Base-by-base conservation (phyloP, 2,113 vertebrate genomes). In the Eolophus roseicapilla region DNA sequence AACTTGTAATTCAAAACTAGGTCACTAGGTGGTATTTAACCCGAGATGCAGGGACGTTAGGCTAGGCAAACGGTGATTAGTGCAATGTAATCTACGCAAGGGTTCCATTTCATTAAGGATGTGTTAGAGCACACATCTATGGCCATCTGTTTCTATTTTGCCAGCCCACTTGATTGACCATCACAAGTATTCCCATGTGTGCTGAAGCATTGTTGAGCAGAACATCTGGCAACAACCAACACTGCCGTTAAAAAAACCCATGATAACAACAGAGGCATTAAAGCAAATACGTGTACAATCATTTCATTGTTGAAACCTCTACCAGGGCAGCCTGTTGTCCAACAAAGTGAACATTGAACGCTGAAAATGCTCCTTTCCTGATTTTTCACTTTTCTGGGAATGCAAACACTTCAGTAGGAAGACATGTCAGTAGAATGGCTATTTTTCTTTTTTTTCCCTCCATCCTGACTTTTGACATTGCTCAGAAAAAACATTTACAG, bases 101-200 rank as follows among this genome's bases (percentile, higher is more conserved):
- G 35, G 60, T 47, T 92, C 60, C 31, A 6, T 88, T 96, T 85
- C 84, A 95, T 96, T 80, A 92, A 96, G 94, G 96, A 96, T 97
- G 77, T 96, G 95, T 97, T 94, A 97, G 94, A 97, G 97, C 84
- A 92, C 96, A 97, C 95, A 97, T 97, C 83, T 96, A 65, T 60
- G 68, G 76, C 95, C 98, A 98, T 98, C 96, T 98, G 98, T 93
- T 98, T 98, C 96, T 96, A 77, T 98, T 98, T 98, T 98, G 86
- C 92, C 91, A 97, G 94, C 93, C 93, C 94, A 91, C 84, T 98
- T 93, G 93, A 94, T 97, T 97, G 96, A 96, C 96, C 97, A 97
- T 96, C 96, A 87, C 97, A 98, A 98, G 96, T 95, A 98, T 96
- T 97, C 96, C 98, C 98, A 98, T 98, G 98, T 98, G 98, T 96